Evolutionary conservation across 2,888 invertebrate genomes (phyloP).

Genomic region (Apotomis capreana): DNA sequence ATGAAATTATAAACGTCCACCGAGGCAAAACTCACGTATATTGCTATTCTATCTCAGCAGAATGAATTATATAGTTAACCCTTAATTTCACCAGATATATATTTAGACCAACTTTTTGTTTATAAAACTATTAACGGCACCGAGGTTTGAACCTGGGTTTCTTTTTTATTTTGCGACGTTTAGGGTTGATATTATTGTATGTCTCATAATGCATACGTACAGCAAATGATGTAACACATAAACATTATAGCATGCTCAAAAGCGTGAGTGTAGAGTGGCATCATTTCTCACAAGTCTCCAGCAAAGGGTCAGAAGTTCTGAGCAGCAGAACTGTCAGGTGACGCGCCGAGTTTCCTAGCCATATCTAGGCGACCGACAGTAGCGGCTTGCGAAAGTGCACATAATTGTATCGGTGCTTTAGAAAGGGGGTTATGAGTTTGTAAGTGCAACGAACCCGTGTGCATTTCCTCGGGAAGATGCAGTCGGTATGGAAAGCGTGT

Average conservation of each 20-base stretch:
- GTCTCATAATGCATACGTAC: background rate
- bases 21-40: background rate
- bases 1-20: background rate
- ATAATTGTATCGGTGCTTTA: conserved; percentile 83
- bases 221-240: conserved; percentile 8
- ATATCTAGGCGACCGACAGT: conserved; percentile 83
- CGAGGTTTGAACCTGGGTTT: too few relatives aligned
- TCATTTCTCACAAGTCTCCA: conserved; percentile 6
- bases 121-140: too few relatives aligned
- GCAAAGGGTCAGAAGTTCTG: conserved; percentile 45
- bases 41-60: too few relatives aligned
- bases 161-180: too few relatives aligned
- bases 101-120: too few relatives aligned
- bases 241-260: conserved; percentile 8
- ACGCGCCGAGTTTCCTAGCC: conserved; percentile 75
- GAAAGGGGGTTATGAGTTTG: conserved; percentile 84
- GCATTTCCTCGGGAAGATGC: conserved; percentile 81
- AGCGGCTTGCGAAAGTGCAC: conserved; percentile 83
- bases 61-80: too few relatives aligned
- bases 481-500: conserved; percentile 75
- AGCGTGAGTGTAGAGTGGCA: conserved; percentile 28
- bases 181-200: too few relatives aligned
- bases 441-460: conserved; percentile 81
- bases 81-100: too few relatives aligned
- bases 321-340: conserved; percentile 66